Base-by-base conservation (phyloP, 2,113 vertebrate genomes). In the Melospiza georgiana region DNA sequence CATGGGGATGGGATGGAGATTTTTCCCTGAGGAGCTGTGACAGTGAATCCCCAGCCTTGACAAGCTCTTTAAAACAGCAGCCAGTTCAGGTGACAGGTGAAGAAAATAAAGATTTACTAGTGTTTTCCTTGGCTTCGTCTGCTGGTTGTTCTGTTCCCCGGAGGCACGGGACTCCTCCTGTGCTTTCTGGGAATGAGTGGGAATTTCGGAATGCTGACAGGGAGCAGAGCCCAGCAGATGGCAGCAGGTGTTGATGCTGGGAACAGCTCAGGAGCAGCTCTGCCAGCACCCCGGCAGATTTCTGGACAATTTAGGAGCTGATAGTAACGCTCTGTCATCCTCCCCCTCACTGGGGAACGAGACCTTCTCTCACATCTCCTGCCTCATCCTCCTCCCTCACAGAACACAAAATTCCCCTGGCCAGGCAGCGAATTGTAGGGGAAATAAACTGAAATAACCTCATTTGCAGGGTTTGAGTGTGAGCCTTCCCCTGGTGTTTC, bases 201-300 rank as follows among this genome's bases (percentile, higher is more conserved):
- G 59, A 48, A 76, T 73, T 67, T 57, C 18, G 48, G 73, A 69
- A 10, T 62, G 9, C 22, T 51, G 9, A 1, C 28, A 37, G 24
- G 30, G 19, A 37, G 20, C 19, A 52, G 46, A 41, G 28, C 35
- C 72, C 95, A 84, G 95, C 62, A 95, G 88, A 55, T 96, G 96
- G 96, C 81, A 86, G 78, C 68, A 69, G 75, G 91, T 9, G 24
- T 48, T 19, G 88, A 30, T n/a, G 61, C 75, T 43, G 48, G 57
- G 58, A 2, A 2, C 19, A 41, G 30, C 31, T 71, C 58, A 1
- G 33, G 25, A 54, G 2, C 22, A 25, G 31, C 28, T 69, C 55
- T 0, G 41, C 17, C 23, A 74, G 55, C 73, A 80, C 28, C 59
- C 55, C 48, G 16, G 24, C 43, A 21, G 41, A 10, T 80, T 37